Percentiles rank a stretch among this genome's conserved stretches.
These are phyloP conservation scores for Gymnocheta viridis DNA, from an alignment of 2,888 invertebrate species.

Conservation along the genomic window DNA sequence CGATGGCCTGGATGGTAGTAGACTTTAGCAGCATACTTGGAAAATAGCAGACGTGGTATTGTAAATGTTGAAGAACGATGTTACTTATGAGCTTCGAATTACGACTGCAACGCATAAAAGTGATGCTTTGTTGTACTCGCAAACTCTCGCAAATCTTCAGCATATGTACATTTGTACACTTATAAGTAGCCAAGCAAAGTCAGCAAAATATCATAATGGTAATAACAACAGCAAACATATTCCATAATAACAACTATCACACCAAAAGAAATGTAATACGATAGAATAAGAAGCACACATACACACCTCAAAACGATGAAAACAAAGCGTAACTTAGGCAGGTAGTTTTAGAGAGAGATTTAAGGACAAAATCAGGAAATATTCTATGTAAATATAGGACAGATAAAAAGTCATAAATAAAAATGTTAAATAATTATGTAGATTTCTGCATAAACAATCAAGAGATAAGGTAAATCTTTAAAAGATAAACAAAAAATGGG, in stretches of 20 bases:
- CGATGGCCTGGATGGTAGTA: background rate
- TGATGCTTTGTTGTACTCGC: background rate
- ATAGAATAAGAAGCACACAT: background rate
- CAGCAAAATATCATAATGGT: background rate
- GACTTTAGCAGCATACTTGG: background rate
- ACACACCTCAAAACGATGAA: background rate
- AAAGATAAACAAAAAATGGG: too few species aligned
- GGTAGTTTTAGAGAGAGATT: conserved; percentile 29
- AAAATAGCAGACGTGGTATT: conserved; percentile 52
- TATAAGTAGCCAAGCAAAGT: conserved; percentile 6
- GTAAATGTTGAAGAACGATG: conserved; percentile 15
- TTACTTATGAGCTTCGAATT: conserved; percentile 16
- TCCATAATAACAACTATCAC: conserved; percentile 1
- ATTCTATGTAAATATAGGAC: background rate
- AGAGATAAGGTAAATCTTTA: too few species aligned
- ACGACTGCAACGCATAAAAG: background rate
- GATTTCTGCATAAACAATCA: background rate
- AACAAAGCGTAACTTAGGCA: conserved; percentile 1
- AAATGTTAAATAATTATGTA: background rate
- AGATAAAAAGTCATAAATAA: background rate
- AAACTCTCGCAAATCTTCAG: background rate
- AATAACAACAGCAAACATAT: conserved; percentile 29
- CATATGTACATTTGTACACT: conserved; percentile 4
- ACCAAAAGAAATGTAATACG: conserved; percentile 5
- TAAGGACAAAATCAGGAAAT: background rate